Base-by-base conservation (phyloP, 2,888 invertebrate genomes). In the Hemaris fuciformis region DNA sequence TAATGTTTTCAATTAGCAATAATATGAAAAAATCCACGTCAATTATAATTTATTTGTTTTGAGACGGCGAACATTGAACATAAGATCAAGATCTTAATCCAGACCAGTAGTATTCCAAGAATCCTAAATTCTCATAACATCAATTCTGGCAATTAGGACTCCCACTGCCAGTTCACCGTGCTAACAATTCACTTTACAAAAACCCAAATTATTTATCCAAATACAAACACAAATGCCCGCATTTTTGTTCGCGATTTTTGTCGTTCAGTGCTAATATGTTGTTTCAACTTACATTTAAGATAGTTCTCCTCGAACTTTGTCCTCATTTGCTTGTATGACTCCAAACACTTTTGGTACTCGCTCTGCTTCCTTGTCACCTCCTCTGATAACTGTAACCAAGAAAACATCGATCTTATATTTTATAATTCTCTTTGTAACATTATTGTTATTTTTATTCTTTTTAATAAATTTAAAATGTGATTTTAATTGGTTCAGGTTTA, bases 281-380 rank as follows among this genome's bases (percentile, higher is more conserved):
- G 72, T 68, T 72, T 66, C 65, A 61, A 70, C 80, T 77, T 93
- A 97, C 98, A 97, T 94, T 98, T 98, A 65, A 97, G 95, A 85
- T 97, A 97, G 88, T 97, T 96, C 84, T 99, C 98, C 87, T 98
- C 98, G 85, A 98, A 98, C 86, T 98, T 96, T 62, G 97, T 95
- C 82, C 98, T 94, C 93, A 98, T 96, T 75, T 96, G 93, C 84
- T 97, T 97, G 90, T 98, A 98, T 60, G 96, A 94, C 84, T 98
- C 98, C 69, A 98, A 93, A 85, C 96, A 96, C 89, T 98, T 98
- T 87, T 97, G 97, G 92, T 99, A 99, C 86, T 98, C 98, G 70
- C 95, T 93, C 87, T 98, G 97, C 81, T 97, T 97, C 75, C 97
- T 95, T 68, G 95, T 93, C 41, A 98, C 97, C 79, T 97, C 97